These are phyloP conservation scores for Syritta pipiens DNA, from an alignment of 2,888 invertebrate species.

Conservation along the genomic window DNA sequence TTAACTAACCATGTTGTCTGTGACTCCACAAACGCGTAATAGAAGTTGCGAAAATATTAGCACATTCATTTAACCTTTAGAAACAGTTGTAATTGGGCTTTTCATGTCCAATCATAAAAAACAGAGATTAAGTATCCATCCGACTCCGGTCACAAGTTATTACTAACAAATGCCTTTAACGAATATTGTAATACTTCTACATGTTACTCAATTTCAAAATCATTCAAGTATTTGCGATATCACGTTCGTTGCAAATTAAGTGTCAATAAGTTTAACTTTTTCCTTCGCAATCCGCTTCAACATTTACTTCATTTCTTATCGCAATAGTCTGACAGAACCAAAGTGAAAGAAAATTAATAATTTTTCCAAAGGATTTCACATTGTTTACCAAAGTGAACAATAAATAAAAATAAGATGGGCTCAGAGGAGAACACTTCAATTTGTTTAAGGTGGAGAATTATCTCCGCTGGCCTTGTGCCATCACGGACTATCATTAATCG, in stretches of 20 bases:
- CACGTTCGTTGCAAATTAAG: conserved; percentile 49
- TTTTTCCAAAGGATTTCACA: conserved; percentile 28
- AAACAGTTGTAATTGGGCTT: too few species aligned
- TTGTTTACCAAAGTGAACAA: conserved; percentile 41
- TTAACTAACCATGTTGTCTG: too few species aligned
- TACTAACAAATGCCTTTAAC: too few species aligned
- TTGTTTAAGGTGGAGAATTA: conserved; percentile 52
- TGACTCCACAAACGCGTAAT: too few species aligned
- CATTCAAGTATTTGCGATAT: conserved; percentile 43
- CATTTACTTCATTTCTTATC: neutral
- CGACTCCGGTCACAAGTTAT: too few species aligned
- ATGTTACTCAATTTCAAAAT: too few species aligned
- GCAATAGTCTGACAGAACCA: neutral
- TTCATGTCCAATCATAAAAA: too few species aligned
- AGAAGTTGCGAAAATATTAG: too few species aligned
- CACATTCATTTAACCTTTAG: too few species aligned
- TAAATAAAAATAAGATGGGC: conserved; percentile 39
- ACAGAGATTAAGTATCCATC: too few species aligned
- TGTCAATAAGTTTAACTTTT: conserved; percentile 7
- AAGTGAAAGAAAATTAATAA: conserved; percentile 24
- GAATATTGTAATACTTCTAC: too few species aligned
- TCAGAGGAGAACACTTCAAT: conserved; percentile 25
- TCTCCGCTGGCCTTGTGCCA: conserved; percentile 40
- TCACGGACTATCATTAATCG: conserved; percentile 52
- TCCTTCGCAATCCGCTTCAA: neutral